Conservation (phyloP, 1,140 invertebrate genomes). For the Anadara kagoshimensis region DNA sequence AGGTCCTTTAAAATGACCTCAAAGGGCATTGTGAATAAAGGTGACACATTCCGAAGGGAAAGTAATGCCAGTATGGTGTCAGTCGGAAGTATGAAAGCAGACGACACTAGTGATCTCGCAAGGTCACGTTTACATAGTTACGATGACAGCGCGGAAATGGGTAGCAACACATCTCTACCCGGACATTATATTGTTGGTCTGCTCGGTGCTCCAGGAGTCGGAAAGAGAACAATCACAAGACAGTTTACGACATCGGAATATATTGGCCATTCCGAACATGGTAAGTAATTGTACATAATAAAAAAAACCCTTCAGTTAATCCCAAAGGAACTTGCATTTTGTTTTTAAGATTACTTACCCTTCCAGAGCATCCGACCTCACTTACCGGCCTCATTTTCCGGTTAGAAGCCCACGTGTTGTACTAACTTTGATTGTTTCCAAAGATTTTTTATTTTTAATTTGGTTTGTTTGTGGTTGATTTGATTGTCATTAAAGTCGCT, state of each 20-base stretch:
- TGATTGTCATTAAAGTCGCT: no score
- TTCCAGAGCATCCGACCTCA: no score
- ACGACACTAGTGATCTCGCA: not conserved
- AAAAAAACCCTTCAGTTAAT: no score
- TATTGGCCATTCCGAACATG: not conserved
- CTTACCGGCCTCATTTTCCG: no score
- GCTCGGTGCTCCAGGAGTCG: constrained; percentile 89
- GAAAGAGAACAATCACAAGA: constrained; percentile 90
- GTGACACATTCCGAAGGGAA: constrained; percentile 85
- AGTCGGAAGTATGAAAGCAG: constrained; percentile 12
- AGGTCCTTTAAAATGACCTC: constrained; percentile 91
- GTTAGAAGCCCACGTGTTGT: no score
- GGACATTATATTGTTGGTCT: constrained; percentile 85
- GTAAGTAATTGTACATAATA: not conserved
- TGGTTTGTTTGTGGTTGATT: no score
- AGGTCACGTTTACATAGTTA: constrained; percentile 1
- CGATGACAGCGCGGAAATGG: constrained; percentile 1
- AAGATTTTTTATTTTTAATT: no score
- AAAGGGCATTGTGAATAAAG: constrained; percentile 90
- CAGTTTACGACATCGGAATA: constrained; percentile 96
- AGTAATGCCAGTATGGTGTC: constrained; percentile 52
- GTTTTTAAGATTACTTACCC: no score
- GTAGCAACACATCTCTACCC: not conserved
- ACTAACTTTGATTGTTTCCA: no score
- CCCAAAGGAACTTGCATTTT: no score